These are phyloP conservation scores for Myopa testacea DNA, from an alignment of 2,888 invertebrate genomes.

Conservation along the genomic window DNA sequence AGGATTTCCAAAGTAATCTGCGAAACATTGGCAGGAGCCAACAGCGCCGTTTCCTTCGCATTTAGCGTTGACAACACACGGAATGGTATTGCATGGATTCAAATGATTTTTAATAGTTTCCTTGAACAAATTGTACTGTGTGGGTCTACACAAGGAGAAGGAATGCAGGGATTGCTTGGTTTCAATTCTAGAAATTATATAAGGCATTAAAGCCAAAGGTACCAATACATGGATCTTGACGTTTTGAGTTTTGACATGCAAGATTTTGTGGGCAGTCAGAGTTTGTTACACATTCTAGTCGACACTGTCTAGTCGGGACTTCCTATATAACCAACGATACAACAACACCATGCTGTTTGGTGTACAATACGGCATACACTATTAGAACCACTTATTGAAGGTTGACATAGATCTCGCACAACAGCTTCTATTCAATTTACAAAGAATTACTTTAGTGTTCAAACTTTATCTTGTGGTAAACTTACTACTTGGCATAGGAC, in stretches of 20 bases:
- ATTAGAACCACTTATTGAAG: slow-evolving; percentile 80
- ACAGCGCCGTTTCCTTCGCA: slow-evolving; percentile 80
- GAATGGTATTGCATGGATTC: slow-evolving; percentile 71
- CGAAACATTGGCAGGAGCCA: slow-evolving; percentile 78
- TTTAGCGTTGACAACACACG: slow-evolving; percentile 75
- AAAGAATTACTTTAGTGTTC: slow-evolving; percentile 6
- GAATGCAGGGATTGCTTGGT: slow-evolving; percentile 71
- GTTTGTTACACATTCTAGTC: slow-evolving; percentile 79
- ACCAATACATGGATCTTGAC: slow-evolving; percentile 80
- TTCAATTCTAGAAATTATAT: slow-evolving; percentile 69
- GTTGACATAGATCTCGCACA: slow-evolving; percentile 74
- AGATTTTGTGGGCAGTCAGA: slow-evolving; percentile 76
- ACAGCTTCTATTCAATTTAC: slow-evolving; percentile 67
- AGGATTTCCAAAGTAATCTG: slow-evolving; percentile 81
- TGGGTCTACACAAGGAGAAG: slow-evolving; percentile 76
- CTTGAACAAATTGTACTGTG: slow-evolving; percentile 68
- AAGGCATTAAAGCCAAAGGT: slow-evolving; percentile 79
- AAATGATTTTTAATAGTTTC: slow-evolving; percentile 58
- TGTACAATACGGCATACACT: slow-evolving; percentile 76
- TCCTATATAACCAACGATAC: slow-evolving; percentile 74
- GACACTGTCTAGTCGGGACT: slow-evolving; percentile 79
- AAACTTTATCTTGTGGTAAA: not conserved
- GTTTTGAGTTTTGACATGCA: slow-evolving; percentile 80
- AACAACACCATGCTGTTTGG: slow-evolving; percentile 76
- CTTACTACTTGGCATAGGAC: slow-evolving; percentile 58